Percentiles rank a stretch among this genome's conserved stretches.
These are phyloP conservation scores for Mesorhabditis belari DNA, from an alignment of 2,888 invertebrate genomes.

Conservation along the genomic window DNA sequence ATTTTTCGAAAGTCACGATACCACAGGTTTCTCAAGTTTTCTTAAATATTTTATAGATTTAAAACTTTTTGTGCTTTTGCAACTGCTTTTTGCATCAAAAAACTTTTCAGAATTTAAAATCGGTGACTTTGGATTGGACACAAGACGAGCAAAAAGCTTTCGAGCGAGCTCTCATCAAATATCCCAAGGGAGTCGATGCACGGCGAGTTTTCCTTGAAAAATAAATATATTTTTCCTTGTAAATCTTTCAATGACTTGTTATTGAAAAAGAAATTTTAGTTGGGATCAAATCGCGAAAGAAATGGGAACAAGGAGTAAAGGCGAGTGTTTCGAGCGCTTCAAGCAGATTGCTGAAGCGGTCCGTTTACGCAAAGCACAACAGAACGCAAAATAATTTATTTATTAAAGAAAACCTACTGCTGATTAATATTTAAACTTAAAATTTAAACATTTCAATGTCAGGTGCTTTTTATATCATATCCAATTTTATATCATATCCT, in stretches of 20 bases:
- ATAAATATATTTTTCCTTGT: neutral
- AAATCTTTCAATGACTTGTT: neutral
- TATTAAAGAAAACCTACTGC: no score
- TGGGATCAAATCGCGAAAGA: constrained; percentile 86
- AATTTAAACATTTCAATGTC: no score
- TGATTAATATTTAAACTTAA: no score
- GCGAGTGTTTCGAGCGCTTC: constrained; percentile 32
- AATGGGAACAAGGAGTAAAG: constrained; percentile 65
- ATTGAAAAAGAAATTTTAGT: constrained; percentile 59
- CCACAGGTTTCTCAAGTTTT: neutral
- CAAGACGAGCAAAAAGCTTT: constrained; percentile 36
- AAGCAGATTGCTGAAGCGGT: constrained; percentile 33
- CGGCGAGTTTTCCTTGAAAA: constrained; percentile 54
- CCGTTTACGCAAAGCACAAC: constrained; percentile 20
- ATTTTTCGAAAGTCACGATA: neutral
- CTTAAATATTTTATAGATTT: no score
- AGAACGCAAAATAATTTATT: no score
- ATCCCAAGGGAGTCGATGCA: constrained; percentile 76
- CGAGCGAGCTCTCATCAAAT: constrained; percentile 60
- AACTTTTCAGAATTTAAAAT: no score
- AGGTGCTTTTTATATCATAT: no score
- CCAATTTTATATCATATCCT: no score
- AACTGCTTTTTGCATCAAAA: no score
- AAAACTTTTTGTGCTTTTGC: no score
- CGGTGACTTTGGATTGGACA: constrained; percentile 18